A percentile compares a stretch with the other conserved stretches of the same genome.
Conservation (phyloP, 2,888 invertebrate genomes). For the Megastigmus dorsalis region DNA sequence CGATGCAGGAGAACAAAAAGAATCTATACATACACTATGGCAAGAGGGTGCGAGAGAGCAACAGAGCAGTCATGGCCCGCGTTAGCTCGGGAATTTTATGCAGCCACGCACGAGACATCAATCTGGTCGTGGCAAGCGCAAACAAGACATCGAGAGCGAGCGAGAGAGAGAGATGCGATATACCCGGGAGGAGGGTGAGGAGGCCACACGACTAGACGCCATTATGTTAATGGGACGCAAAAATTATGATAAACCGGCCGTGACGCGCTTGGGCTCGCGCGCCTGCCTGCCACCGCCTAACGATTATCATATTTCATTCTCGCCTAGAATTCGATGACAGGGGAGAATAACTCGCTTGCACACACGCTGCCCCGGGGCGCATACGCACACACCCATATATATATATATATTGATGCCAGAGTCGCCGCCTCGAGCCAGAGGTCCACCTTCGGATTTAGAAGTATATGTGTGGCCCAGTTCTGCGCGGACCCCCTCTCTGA, state of each 20-base stretch:
- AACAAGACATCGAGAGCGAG: slow-evolving; percentile 26
- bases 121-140: slow-evolving; percentile 13
- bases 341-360: slow-evolving; percentile 56
- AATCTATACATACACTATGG: not conserved
- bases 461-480: not conserved
- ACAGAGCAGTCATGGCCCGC: not conserved
- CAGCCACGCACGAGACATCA: slow-evolving; percentile 36
- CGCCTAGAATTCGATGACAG: slow-evolving; percentile 57
- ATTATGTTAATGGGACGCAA: slow-evolving; percentile 66
- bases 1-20: not conserved
- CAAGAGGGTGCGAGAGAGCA: not conserved
- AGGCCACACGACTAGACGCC: slow-evolving; percentile 58
- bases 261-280: no score
- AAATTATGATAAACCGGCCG: slow-evolving; percentile 62
- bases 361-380: no score
- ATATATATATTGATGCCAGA: slow-evolving; percentile 23
- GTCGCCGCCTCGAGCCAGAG: not conserved
- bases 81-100: slow-evolving; percentile 27
- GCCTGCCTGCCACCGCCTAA: no score
- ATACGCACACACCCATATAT: no score
- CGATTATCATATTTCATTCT: slow-evolving; percentile 66
- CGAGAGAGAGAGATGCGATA: not conserved
- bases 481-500: no score
- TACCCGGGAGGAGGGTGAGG: no score
- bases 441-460: slow-evolving; percentile 16